Evolutionary conservation across 2,888 invertebrate species (phyloP), one percentile per base, ranked within the genome.

Genomic region (Tetanocera ferruginea): DNA sequence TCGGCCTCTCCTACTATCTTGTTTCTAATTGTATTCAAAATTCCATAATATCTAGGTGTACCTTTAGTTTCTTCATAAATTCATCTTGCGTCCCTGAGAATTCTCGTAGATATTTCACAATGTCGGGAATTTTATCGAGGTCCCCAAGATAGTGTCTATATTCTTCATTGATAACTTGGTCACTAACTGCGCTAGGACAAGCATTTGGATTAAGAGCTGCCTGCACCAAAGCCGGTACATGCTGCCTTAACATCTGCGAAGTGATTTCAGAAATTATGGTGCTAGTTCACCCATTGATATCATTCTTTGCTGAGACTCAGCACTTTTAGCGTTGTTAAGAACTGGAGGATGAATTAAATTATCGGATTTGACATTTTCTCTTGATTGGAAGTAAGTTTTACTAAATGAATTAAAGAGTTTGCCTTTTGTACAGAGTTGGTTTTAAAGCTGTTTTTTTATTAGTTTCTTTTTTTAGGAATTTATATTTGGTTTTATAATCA

Each of bases 11-110:
- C 67, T 43, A 43, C 19, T 37, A 67, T 34, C 19, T 37, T 67
- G 34, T 67, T 67, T 3, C 67, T 28, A n/a, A 67, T 19, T 28
- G 23, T 37, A 19, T 23, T 67, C 2, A 66, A 31, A n/a, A 66
- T 66, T n/a, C 37, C 66, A 43, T 17, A 66, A 43, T 66, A 66
- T 66, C 17, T 64, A 25, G 62, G 31, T 17, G 62, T 64, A 64
- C 62, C 64, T 28, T 34, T 64, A 31, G 28, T 67, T 37, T 19
- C 23, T 11, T 19, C 43, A 37, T 2, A 6, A 67, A 37, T 37
- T 67, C 67, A n/a, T 11, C 34, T n/a, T 25, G 17, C 9, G 31
- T 66, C 17, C 66, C 66, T 37, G 66, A 66, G 19, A 66, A 66
- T 66, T 66, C 66, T 0, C 66, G 8, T 2, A 34, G 2, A n/a